Evolutionary conservation across 2,888 invertebrate species (phyloP).

Genomic region (Amiota communis): DNA sequence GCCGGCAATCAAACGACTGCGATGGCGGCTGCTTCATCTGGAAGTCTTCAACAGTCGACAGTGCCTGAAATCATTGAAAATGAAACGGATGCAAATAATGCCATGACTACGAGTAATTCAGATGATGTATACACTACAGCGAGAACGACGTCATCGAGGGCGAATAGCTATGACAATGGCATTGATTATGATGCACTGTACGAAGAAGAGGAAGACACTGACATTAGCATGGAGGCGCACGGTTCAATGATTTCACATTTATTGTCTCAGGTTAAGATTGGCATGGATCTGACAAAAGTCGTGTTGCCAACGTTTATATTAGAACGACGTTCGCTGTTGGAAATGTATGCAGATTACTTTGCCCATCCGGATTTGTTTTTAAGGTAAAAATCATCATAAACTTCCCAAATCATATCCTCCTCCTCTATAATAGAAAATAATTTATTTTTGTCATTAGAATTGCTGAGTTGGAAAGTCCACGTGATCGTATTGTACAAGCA

Average conservation of each 20-base stretch:
- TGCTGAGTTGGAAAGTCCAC: constrained; percentile 88
- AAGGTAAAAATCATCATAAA: constrained; percentile 76
- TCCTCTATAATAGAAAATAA: background rate
- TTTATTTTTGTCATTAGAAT: constrained; percentile 77
- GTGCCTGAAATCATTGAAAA: constrained; percentile 68
- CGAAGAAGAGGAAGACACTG: constrained; percentile 91
- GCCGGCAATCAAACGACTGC: constrained; percentile 36
- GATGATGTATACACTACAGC: background rate
- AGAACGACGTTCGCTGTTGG: constrained; percentile 95
- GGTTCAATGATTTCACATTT: constrained; percentile 98
- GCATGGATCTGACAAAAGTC: constrained; percentile 99
- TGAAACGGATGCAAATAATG: constrained; percentile 57
- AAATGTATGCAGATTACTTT: constrained; percentile 99
- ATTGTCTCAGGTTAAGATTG: constrained; percentile 97
- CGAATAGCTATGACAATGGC: constrained; percentile 77
- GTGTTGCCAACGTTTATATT: constrained; percentile 98
- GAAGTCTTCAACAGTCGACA: constrained; percentile 31
- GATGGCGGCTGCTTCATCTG: constrained; percentile 37
- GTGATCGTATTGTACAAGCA: constrained; percentile 94
- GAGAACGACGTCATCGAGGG: constrained; percentile 2
- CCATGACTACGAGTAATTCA: constrained; percentile 36
- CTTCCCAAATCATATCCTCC: background rate
- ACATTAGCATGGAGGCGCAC: constrained; percentile 95
- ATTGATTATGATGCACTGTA: constrained; percentile 91
- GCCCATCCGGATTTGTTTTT: constrained; percentile 98